A percentile compares a stretch with the other conserved stretches of the same genome.
These are phyloP conservation scores for Harpagifer antarcticus DNA, from an alignment of 2,797 vertebrate species.

Conservation along the genomic window DNA sequence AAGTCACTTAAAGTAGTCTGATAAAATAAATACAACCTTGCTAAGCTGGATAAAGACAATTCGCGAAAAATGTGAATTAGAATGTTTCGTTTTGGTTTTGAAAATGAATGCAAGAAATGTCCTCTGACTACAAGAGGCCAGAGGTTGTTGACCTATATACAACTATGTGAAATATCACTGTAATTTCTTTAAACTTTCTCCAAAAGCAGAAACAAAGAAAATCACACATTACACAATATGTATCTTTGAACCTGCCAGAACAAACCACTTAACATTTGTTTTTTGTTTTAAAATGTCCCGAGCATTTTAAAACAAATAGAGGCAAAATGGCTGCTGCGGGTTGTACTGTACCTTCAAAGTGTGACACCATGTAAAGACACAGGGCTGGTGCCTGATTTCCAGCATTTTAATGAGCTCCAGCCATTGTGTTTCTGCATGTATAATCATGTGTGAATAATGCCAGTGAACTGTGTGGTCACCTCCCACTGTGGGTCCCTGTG, in stretches of 20 bases:
- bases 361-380: conserved; percentile 46
- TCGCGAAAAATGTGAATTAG: neutral
- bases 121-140: neutral
- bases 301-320: conserved; percentile 18
- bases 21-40: neutral
- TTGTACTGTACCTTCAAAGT: conserved; percentile 52
- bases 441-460: conserved; percentile 67
- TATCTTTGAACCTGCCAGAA: too few species aligned
- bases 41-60: neutral
- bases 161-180: conserved; percentile 4
- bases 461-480: conserved; percentile 58
- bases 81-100: neutral
- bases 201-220: conserved; percentile 5
- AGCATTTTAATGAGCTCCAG: conserved; percentile 46
- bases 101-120: conserved; percentile 2
- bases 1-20: too few species aligned
- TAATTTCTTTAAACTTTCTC: conserved; percentile 14
- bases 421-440: conserved; percentile 63
- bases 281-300: neutral
- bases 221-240: neutral
- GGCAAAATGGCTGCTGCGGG: conserved; percentile 15
- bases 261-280: too few species aligned
- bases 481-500: conserved; percentile 66
- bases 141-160: conserved; percentile 2
- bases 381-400: conserved; percentile 23